Conservation (phyloP, 1,140 invertebrate genomes). For the Calycopis cecrops region DNA sequence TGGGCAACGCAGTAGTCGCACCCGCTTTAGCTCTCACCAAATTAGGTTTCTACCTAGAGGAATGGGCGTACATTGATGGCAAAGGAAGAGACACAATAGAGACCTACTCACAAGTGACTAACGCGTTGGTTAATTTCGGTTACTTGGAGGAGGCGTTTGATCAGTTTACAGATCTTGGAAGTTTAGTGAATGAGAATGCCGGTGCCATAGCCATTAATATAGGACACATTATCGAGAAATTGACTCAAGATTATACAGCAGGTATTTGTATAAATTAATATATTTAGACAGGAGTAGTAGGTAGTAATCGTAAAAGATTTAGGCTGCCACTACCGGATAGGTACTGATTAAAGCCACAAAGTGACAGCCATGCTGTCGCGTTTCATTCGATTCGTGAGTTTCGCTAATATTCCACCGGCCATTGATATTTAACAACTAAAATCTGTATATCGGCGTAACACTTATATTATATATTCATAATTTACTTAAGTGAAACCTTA, state of each 20-base stretch:
- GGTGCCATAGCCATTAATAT: slow-evolving; percentile 54
- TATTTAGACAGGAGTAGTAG: neutral
- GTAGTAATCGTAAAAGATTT: too few relatives aligned
- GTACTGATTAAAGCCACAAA: too few relatives aligned
- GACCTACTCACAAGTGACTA: slow-evolving; percentile 32
- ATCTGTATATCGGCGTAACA: too few relatives aligned
- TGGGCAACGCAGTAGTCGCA: slow-evolving; percentile 86
- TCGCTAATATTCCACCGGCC: too few relatives aligned
- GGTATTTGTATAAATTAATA: slow-evolving; percentile 25
- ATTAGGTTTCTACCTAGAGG: slow-evolving; percentile 60
- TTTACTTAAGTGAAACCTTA: too few relatives aligned
- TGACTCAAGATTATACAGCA: slow-evolving; percentile 28
- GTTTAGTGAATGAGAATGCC: slow-evolving; percentile 44
- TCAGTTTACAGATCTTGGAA: slow-evolving; percentile 40
- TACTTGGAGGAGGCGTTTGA: slow-evolving; percentile 41
- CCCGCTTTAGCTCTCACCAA: slow-evolving; percentile 68
- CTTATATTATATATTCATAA: too few relatives aligned
- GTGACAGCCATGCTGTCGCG: too few relatives aligned
- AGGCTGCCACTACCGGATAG: too few relatives aligned
- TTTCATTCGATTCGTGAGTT: too few relatives aligned
- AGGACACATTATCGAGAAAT: slow-evolving; percentile 47
- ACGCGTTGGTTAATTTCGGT: slow-evolving; percentile 28
- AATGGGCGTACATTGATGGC: slow-evolving; percentile 52
- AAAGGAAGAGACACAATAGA: slow-evolving; percentile 44
- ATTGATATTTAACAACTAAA: slow-evolving; percentile 5